phyloP scores from a whole-genome alignment of 2,797 vertebrate species.

The Anableps anableps region DNA sequence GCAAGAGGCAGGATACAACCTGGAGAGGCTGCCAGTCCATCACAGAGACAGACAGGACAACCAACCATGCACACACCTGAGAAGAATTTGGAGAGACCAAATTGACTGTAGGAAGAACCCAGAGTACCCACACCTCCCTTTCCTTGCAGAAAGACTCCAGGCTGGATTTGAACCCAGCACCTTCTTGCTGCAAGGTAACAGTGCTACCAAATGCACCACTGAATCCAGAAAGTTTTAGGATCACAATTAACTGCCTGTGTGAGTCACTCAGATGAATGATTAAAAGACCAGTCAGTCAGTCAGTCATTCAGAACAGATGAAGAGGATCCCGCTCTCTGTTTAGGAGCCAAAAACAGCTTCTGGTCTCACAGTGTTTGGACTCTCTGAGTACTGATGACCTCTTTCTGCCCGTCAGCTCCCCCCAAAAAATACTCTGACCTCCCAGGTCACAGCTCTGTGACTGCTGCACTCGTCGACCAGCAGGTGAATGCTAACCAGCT shows the following conservation, averaged over 20 bases:
- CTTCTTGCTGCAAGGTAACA: no score
- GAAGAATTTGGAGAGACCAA: no score
- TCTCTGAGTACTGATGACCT: conserved; percentile 37
- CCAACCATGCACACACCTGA: no score
- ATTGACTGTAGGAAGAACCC: no score
- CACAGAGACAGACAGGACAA: no score
- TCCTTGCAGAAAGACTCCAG: no score
- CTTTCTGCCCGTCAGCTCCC: conserved; percentile 43
- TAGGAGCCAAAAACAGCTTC: conserved; percentile 19
- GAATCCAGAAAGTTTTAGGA: no score
- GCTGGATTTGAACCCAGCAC: no score
- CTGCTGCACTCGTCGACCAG: conserved; percentile 32
- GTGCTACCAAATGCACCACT: no score
- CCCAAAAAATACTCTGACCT: conserved; percentile 33
- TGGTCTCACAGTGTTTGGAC: conserved; percentile 25
- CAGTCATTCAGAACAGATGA: conserved; percentile 1
- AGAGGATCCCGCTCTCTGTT: conserved; percentile 8
- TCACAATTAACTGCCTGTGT: conserved; percentile 7
- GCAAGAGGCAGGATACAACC: no score
- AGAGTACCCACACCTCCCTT: no score
- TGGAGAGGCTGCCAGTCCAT: no score
- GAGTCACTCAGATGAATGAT: not conserved
- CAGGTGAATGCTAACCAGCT: conserved; percentile 48
- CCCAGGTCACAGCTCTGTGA: conserved; percentile 45
- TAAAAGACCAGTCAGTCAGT: conserved; percentile 5